These are phyloP conservation scores for Pantherophis alleghaniensis DNA, from an alignment of 2,797 vertebrate species.

Conservation along the genomic window DNA sequence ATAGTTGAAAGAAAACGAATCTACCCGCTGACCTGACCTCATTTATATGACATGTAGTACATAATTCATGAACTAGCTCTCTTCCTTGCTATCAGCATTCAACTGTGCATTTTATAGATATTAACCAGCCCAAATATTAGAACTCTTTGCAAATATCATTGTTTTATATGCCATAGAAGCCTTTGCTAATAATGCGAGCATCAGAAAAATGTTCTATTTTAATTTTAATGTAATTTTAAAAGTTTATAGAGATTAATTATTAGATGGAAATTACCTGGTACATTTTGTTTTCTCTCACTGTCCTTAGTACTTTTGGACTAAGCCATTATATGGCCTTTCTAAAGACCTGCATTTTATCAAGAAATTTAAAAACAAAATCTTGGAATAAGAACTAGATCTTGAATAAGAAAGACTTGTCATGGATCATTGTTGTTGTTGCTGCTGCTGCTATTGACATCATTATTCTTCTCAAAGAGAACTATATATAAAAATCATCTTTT, in stretches of 20 bases:
- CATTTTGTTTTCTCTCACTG: conserved; percentile 1
- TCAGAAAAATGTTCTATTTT: neutral
- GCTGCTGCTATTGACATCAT: neutral
- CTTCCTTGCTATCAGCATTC: conserved; percentile 34
- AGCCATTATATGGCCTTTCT: neutral
- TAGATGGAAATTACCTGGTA: conserved; percentile 7
- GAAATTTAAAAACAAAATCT: conserved; percentile 16
- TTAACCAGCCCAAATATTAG: neutral
- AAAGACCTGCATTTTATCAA: conserved; percentile 9
- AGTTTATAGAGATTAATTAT: conserved; percentile 7
- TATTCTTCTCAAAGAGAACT: neutral
- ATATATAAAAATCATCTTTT: neutral
- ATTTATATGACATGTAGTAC: conserved; percentile 26
- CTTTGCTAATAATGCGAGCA: neutral
- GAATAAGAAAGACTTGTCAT: neutral
- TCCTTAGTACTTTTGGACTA: conserved; percentile 19
- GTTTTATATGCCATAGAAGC: neutral
- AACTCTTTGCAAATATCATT: conserved; percentile 14
- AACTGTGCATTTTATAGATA: conserved; percentile 15
- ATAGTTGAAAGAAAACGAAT: neutral
- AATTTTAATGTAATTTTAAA: neutral
- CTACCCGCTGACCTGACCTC: conserved; percentile 35
- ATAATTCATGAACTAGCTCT: conserved; percentile 27
- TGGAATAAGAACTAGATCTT: neutral
- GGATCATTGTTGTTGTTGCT: neutral